Percentiles rank a stretch among this genome's conserved stretches.
phyloP scores from a whole-genome alignment of 2,888 invertebrate genomes.

The Aromia moschata region DNA sequence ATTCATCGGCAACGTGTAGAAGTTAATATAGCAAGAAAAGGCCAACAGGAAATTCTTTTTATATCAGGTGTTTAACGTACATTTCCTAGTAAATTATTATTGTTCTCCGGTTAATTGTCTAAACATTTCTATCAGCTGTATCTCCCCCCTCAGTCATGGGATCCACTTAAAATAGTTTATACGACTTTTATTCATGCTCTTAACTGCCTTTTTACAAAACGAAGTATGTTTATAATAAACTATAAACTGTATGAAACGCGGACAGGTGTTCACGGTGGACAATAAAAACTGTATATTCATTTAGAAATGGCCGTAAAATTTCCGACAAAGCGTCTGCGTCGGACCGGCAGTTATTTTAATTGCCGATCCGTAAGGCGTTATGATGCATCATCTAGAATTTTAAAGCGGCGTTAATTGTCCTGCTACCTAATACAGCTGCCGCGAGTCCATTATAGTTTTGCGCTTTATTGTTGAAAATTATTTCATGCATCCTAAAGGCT shows the following conservation, averaged over 20 bases:
- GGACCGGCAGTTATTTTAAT: slow-evolving; percentile 52
- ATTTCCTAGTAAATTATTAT: not conserved
- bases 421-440: slow-evolving; percentile 45
- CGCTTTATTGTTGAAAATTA: slow-evolving; percentile 41
- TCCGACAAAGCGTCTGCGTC: slow-evolving; percentile 51
- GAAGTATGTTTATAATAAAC: slow-evolving; percentile 42
- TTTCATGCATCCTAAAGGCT: slow-evolving; percentile 35
- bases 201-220: slow-evolving; percentile 22
- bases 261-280: slow-evolving; percentile 44
- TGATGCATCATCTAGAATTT: slow-evolving; percentile 55
- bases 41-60: too few relatives aligned
- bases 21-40: too few relatives aligned
- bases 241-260: slow-evolving; percentile 40
- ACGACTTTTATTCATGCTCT: slow-evolving; percentile 15
- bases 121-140: slow-evolving; percentile 7
- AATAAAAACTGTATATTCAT: slow-evolving; percentile 44
- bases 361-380: slow-evolving; percentile 52
- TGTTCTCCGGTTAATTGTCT: not conserved
- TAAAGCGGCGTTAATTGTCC: slow-evolving; percentile 49
- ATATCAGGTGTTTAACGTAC: not conserved
- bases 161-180: slow-evolving; percentile 28
- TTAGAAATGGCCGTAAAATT: slow-evolving; percentile 43
- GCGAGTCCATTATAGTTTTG: slow-evolving; percentile 38
- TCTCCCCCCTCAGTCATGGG: not conserved
- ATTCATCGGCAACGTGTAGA: too few relatives aligned